These are phyloP conservation scores for Cheilosia variabilis DNA, from an alignment of 2,888 invertebrate genomes.

Conservation along the genomic window DNA sequence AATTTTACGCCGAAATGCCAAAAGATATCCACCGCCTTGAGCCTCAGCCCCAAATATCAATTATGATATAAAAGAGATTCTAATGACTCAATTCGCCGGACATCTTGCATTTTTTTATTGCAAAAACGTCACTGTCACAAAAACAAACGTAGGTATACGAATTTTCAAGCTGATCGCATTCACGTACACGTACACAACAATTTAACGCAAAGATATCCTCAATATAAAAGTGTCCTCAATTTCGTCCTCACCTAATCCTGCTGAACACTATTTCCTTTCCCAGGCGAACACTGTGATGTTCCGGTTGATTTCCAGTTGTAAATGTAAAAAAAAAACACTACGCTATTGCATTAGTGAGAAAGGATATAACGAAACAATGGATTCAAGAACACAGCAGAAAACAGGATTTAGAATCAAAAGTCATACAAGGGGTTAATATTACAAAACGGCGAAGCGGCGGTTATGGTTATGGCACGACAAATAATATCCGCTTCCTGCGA, in stretches of 20 bases:
- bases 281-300: slow-evolving; percentile 47
- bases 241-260: background rate
- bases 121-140: no score
- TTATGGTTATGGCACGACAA: slow-evolving; percentile 57
- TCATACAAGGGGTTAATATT: slow-evolving; percentile 39
- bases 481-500: slow-evolving; percentile 72
- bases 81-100: no score
- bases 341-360: slow-evolving; percentile 34
- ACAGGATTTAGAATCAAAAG: slow-evolving; percentile 50
- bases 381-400: slow-evolving; percentile 44
- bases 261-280: slow-evolving; percentile 51
- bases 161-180: no score
- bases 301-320: slow-evolving; percentile 58
- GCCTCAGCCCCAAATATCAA: no score
- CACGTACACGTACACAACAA: no score
- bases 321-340: slow-evolving; percentile 2
- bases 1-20: no score
- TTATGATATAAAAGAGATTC: no score
- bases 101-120: no score
- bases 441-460: slow-evolving; percentile 3
- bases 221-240: no score
- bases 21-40: no score
- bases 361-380: slow-evolving; percentile 66
- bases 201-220: no score
- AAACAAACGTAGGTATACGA: no score